Conservation (phyloP, 1,140 invertebrate species). For the Daktulosphaira vitifoliae region DNA sequence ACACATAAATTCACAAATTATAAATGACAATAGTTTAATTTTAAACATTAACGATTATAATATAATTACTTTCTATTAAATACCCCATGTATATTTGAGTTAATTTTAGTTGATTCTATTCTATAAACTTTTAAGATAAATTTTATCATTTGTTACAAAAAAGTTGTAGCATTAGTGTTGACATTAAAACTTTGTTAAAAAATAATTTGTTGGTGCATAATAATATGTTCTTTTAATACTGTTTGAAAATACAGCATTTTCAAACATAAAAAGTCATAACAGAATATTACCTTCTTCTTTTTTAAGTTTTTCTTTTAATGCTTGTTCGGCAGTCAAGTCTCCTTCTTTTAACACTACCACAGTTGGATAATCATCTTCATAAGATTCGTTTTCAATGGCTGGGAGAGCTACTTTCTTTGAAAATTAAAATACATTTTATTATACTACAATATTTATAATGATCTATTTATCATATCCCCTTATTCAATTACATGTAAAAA, state of each 20-base stretch:
- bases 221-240: background rate
- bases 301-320: constrained; percentile 47
- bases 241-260: background rate
- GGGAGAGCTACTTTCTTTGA: constrained; percentile 47
- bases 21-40: too few relatives aligned
- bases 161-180: background rate
- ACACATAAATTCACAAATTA: too few relatives aligned
- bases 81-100: too few relatives aligned
- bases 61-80: too few relatives aligned
- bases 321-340: constrained; percentile 72
- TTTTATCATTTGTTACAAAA: too few relatives aligned
- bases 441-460: background rate
- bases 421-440: constrained; percentile 33
- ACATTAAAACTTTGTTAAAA: background rate
- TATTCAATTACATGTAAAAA: too few relatives aligned
- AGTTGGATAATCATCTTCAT: constrained; percentile 60
- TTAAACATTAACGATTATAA: too few relatives aligned
- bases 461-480: background rate
- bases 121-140: too few relatives aligned
- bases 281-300: constrained; percentile 35
- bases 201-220: background rate
- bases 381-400: constrained; percentile 45
- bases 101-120: too few relatives aligned
- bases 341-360: constrained; percentile 71
- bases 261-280: background rate